phyloP scores from a whole-genome alignment of 2,113 vertebrate species.

The Corythoichthys intestinalis region DNA sequence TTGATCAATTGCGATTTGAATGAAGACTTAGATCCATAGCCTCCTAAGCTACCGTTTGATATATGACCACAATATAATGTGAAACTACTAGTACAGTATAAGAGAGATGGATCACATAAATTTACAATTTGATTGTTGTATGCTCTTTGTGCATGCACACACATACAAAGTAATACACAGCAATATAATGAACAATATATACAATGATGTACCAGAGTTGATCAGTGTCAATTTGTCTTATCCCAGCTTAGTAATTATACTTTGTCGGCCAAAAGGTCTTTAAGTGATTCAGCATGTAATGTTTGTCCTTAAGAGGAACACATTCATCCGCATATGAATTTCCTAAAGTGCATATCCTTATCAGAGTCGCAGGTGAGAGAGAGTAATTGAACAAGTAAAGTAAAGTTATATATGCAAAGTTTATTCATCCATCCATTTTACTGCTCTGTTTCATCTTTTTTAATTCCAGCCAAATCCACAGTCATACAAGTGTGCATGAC shows the following conservation, averaged over 20 bases:
- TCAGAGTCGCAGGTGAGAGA: not conserved
- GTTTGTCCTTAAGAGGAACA: slow-evolving; percentile 9
- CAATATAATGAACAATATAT: slow-evolving; percentile 54
- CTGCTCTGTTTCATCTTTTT: too few species aligned
- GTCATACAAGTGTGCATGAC: too few species aligned
- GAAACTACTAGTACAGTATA: not conserved
- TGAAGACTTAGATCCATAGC: not conserved
- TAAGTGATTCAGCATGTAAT: slow-evolving; percentile 41
- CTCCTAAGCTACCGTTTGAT: not conserved
- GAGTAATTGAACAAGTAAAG: too few species aligned
- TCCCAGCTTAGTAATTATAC: slow-evolving; percentile 54
- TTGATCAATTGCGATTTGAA: not conserved
- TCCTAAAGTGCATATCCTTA: not conserved
- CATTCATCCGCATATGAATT: not conserved
- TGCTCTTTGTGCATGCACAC: slow-evolving; percentile 4
- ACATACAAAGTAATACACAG: not conserved
- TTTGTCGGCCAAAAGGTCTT: slow-evolving; percentile 43
- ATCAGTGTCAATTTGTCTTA: slow-evolving; percentile 59
- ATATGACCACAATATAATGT: not conserved
- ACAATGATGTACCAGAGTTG: slow-evolving; percentile 50
- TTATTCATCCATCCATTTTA: too few species aligned
- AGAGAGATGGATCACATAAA: not conserved
- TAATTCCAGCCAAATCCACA: too few species aligned
- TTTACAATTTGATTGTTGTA: not conserved
- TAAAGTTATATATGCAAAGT: too few species aligned